Evolutionary conservation across 2,797 vertebrate species (phyloP).

Genomic region (Arremon brunneinucha): DNA sequence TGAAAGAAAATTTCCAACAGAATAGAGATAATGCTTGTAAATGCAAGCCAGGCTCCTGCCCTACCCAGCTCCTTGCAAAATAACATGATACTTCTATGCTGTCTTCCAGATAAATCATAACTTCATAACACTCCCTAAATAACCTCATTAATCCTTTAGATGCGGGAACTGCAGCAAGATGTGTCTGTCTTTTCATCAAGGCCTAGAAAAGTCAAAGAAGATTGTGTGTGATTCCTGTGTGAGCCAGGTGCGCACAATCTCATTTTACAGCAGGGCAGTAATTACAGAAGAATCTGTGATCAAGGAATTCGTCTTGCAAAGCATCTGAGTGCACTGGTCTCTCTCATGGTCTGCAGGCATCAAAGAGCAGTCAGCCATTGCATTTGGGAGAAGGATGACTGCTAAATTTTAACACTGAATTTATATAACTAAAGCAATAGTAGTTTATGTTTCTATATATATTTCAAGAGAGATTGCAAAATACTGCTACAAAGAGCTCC

Average conservation of each 20-base stretch:
- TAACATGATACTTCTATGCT: background rate
- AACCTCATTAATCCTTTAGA: background rate
- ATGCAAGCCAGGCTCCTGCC: background rate
- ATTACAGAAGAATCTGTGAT: background rate
- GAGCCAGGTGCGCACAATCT: background rate
- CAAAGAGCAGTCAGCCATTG: background rate
- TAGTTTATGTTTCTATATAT: background rate
- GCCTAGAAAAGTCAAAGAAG: background rate
- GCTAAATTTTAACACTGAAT: background rate
- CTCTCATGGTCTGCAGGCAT: background rate
- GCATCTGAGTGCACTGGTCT: background rate
- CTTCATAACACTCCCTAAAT: background rate
- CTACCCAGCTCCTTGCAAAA: background rate
- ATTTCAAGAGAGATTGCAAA: slow-evolving; percentile 29
- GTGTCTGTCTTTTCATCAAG: background rate
- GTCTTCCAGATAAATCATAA: background rate
- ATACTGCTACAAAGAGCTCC: slow-evolving; percentile 13
- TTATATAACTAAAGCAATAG: background rate
- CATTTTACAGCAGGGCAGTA: background rate
- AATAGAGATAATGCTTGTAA: background rate
- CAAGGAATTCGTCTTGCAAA: background rate
- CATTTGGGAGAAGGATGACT: background rate
- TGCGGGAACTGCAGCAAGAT: background rate
- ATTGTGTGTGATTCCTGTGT: background rate
- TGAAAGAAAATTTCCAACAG: background rate